Evolutionary conservation across 2,113 vertebrate genomes (phyloP).

Genomic region (Sorex araneus): DNA sequence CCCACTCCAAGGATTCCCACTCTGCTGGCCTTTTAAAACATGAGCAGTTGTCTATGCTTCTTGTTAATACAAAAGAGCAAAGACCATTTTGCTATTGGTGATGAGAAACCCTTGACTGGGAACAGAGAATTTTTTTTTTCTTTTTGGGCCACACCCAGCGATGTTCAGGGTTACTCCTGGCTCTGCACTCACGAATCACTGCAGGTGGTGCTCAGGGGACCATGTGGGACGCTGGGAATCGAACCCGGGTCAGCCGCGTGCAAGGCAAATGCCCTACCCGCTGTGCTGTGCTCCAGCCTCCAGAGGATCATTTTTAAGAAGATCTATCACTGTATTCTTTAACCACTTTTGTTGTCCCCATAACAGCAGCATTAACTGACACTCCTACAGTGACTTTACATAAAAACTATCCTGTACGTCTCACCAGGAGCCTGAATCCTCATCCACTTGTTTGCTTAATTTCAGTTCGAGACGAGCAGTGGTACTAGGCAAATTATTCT

Average conservation of each 20-base stretch:
- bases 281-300: too few species aligned
- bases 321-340: neutral
- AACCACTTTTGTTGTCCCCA: constrained; percentile 21
- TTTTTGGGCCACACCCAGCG: too few species aligned
- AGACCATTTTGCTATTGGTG: neutral
- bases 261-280: too few species aligned
- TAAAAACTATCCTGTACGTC: constrained; percentile 16
- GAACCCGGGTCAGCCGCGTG: too few species aligned
- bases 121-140: too few species aligned
- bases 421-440: constrained; percentile 31
- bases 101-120: constrained; percentile 10
- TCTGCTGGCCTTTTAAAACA: neutral
- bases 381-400: neutral
- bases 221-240: too few species aligned
- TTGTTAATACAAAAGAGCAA: neutral
- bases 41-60: neutral
- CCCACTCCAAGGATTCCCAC: neutral
- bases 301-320: constrained; percentile 3
- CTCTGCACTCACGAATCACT: too few species aligned
- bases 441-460: constrained; percentile 34
- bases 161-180: too few species aligned
- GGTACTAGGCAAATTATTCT: constrained; percentile 54
- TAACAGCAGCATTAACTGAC: neutral
- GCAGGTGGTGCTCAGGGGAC: too few species aligned
- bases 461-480: constrained; percentile 62